phyloP scores from a whole-genome alignment of 2,113 vertebrate genomes.

The Heterotis niloticus region DNA sequence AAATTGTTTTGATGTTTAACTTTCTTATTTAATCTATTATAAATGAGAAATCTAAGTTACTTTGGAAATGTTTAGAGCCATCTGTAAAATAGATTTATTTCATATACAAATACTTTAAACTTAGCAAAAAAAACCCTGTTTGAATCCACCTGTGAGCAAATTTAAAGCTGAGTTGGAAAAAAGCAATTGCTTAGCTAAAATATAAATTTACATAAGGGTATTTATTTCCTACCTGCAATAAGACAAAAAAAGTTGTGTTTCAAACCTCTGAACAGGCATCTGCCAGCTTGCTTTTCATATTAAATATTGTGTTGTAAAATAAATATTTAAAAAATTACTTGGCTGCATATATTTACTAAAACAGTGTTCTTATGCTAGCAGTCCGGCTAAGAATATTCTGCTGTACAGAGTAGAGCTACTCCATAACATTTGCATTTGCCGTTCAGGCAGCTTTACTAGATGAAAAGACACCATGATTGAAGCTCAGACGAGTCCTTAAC shows the following conservation, averaged over 20 bases:
- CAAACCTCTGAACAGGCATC: constrained; percentile 28
- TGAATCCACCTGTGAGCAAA: constrained; percentile 44
- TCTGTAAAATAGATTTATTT: constrained; percentile 57
- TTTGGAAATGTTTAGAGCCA: constrained; percentile 36
- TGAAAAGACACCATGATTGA: constrained; percentile 39
- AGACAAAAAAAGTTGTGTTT: constrained; percentile 52
- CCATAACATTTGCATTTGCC: constrained; percentile 42
- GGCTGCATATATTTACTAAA: constrained; percentile 22
- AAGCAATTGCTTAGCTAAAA: constrained; percentile 42
- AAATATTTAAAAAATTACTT: constrained; percentile 4
- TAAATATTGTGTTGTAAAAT: neutral
- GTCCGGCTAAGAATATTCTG: constrained; percentile 32
- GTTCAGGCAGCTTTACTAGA: constrained; percentile 50
- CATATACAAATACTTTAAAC: constrained; percentile 52
- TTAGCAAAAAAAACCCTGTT: constrained; percentile 47
- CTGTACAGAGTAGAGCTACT: constrained; percentile 45
- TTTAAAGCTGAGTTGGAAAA: constrained; percentile 30
- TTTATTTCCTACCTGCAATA: constrained; percentile 45
- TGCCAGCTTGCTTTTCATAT: neutral
- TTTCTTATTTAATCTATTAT: constrained; percentile 18
- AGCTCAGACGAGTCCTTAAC: constrained; percentile 11
- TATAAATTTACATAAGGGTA: constrained; percentile 61
- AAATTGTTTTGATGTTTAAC: neutral
- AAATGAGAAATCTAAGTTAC: constrained; percentile 31
- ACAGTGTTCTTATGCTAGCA: constrained; percentile 12